These are phyloP conservation scores for Nephila pilipes DNA, from an alignment of 1,140 invertebrate genomes.

Conservation along the genomic window DNA sequence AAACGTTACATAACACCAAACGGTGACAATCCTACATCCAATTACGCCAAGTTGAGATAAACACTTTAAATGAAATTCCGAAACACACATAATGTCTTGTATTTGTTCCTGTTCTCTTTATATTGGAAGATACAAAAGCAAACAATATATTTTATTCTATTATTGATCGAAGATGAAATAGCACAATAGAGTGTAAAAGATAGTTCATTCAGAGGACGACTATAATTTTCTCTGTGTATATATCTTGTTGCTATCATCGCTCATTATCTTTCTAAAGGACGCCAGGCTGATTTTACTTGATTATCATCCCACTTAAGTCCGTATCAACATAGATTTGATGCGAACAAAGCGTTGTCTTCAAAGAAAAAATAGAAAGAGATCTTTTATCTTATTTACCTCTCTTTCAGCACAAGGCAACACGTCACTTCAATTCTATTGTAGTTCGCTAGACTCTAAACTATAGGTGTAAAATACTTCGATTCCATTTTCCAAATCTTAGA, in stretches of 20 bases:
- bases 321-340: conserved; percentile 66
- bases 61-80: background rate
- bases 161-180: background rate
- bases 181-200: too few species aligned
- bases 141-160: background rate
- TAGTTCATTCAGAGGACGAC: background rate
- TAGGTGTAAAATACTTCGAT: conserved; percentile 41
- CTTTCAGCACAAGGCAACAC: conserved; percentile 31
- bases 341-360: conserved; percentile 63
- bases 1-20: background rate
- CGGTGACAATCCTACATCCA: background rate
- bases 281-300: conserved; percentile 33
- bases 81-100: background rate
- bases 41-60: background rate
- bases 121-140: background rate
- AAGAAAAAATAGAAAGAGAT: conserved; percentile 50
- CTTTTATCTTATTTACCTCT: conserved; percentile 52
- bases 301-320: conserved; percentile 46
- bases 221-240: background rate
- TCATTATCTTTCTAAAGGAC: conserved; percentile 54
- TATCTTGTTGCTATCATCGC: conserved; percentile 44
- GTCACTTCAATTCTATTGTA: conserved; percentile 46
- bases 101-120: background rate
- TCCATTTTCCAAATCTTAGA: conserved; percentile 50
- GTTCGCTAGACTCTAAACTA: conserved; percentile 55